Evolutionary conservation across 2,888 invertebrate species (phyloP).

Genomic region (Caenorhabditis japonica): DNA sequence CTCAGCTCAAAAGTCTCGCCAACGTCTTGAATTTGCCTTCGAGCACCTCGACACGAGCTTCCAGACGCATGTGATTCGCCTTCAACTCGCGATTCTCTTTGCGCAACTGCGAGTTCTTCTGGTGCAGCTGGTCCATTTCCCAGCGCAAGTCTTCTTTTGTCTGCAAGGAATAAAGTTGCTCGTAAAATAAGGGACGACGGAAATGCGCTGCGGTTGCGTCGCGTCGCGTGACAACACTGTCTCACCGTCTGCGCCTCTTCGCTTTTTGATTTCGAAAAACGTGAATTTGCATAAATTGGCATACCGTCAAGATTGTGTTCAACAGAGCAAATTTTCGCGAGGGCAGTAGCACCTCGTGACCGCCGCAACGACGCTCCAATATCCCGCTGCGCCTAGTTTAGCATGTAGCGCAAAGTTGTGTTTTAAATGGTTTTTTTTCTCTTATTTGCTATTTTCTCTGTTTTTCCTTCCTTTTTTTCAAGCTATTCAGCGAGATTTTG

Average conservation of each 20-base stretch:
- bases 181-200: too few relatives aligned
- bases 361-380: too few relatives aligned
- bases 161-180: too few relatives aligned
- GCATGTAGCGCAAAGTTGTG: too few relatives aligned
- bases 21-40: conserved; percentile 75
- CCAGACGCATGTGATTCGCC: conserved; percentile 68
- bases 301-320: too few relatives aligned
- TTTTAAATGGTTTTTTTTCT: too few relatives aligned
- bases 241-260: background rate
- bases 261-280: conserved; percentile 2
- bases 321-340: too few relatives aligned
- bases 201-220: too few relatives aligned
- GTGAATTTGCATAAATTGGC: too few relatives aligned
- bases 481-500: background rate
- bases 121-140: conserved; percentile 75
- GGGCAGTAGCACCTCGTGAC: too few relatives aligned
- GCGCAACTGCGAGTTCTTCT: conserved; percentile 68
- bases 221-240: too few relatives aligned
- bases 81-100: conserved; percentile 74
- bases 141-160: conserved; percentile 71
- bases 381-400: too few relatives aligned
- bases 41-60: conserved; percentile 69
- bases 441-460: background rate
- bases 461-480: background rate
- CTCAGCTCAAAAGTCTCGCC: conserved; percentile 66